Evolutionary conservation across 2,113 vertebrate species (phyloP).

Genomic region (Erpornis zantholeuca): DNA sequence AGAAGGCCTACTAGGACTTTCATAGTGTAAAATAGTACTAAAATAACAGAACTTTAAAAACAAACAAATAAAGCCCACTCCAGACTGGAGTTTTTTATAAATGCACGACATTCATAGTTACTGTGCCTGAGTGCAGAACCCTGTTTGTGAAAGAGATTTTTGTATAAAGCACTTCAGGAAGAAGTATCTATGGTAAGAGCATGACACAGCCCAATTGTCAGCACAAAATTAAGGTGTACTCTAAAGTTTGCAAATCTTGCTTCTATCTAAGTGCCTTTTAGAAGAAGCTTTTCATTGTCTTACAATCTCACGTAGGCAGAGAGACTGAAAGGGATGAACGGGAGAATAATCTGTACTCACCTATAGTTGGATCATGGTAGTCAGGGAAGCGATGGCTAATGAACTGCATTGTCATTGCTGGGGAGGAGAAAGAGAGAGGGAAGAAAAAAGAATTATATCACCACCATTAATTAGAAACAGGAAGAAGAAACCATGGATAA

Average conservation of each 20-base stretch:
- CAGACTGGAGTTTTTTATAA: not conserved
- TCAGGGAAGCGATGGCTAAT: slow-evolving; percentile 76
- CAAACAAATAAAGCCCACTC: not conserved
- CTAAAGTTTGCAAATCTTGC: not conserved
- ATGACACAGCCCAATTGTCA: not conserved
- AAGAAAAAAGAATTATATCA: not conserved
- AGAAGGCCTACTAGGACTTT: not conserved
- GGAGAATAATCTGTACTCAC: slow-evolving; percentile 43
- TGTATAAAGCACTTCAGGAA: not conserved
- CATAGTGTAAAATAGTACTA: not conserved
- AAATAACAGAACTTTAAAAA: not conserved
- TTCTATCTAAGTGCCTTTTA: not conserved
- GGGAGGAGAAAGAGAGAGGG: not conserved
- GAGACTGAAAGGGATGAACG: not conserved
- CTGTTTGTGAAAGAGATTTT: not conserved
- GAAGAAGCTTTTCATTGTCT: not conserved
- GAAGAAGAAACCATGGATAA: not conserved
- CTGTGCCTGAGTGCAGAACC: not conserved
- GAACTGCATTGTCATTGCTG: slow-evolving; percentile 81
- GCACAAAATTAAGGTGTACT: not conserved
- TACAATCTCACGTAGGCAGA: not conserved
- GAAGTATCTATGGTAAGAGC: accelerated
- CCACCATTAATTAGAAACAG: not conserved
- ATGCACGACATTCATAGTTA: accelerated
- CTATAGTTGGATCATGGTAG: slow-evolving; percentile 76